Evolutionary conservation across 2,113 vertebrate species (phyloP), one percentile per base, ranked within the genome.

Genomic region (Prunella fulvescens): DNA sequence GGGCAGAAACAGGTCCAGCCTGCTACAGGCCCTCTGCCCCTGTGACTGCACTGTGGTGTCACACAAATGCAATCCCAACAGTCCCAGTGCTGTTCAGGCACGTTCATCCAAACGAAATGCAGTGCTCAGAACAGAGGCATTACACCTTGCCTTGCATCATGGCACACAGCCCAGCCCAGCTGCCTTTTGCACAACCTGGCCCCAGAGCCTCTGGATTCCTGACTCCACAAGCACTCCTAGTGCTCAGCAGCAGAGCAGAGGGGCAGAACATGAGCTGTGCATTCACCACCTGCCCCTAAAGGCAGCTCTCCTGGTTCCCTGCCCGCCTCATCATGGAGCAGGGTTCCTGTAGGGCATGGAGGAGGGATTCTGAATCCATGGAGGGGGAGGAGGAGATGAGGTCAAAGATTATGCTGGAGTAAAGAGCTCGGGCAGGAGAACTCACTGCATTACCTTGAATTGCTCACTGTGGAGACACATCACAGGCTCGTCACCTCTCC

Each of bases 31-130:
- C 45, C 11, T 20, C 47, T 61, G 35, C 10, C 81, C 42, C 6
- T 23, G 0, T 2, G 24, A 66, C 26, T 1, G 5, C 5, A 2
- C 5, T 18, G 25, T 2, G 7, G 53, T 6, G 26, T 77, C 19
- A 42, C 54, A 61, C 87, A 51, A 26, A 58, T 0, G 1, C 5
- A 31, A 42, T 6, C 6, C 37, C 31, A 60, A 4, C 24, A 53
- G 31, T 9, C 48, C 57, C 35, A 14, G 16, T 0, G 8, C 18
- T 61, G 88, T 50, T 42, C 39, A 14, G 85, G 14, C 80, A 58
- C 0, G 40, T 20, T 58, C 4, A 25, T 14, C 25, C 20, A n/a
- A 66, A 70, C 3, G 10, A 90, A 73, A 58, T 4, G 54, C 74
- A 44, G 26, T 1, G 0, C 12, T 72, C 57, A 33, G 79, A 58